Percentiles rank a stretch among this genome's conserved stretches.
phyloP scores from a whole-genome alignment of 2,888 invertebrate species.

The Ectemnius lituratus region DNA sequence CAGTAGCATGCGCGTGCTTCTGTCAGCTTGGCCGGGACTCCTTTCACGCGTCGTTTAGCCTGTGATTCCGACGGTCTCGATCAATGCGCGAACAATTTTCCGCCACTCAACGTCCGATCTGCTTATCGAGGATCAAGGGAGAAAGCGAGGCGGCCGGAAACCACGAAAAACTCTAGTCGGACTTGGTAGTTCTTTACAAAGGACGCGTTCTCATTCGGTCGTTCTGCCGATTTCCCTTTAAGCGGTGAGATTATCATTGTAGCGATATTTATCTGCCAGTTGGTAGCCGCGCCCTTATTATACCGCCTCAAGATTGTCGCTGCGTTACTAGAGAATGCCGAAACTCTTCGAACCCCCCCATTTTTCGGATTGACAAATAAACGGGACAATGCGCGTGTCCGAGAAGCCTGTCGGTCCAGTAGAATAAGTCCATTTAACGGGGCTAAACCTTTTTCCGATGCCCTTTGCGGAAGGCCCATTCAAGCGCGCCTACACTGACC shows the following conservation, averaged over 20 bases:
- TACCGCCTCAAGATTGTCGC: conserved; percentile 33
- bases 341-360: conserved; percentile 21
- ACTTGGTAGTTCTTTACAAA: too few species aligned
- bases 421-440: conserved; percentile 62
- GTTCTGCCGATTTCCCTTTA: conserved; percentile 33
- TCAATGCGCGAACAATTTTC: conserved; percentile 65
- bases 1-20: conserved; percentile 28
- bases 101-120: conserved; percentile 66
- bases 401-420: conserved; percentile 32
- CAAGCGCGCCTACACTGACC: background rate
- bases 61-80: conserved; percentile 41
- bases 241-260: conserved; percentile 70
- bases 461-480: background rate
- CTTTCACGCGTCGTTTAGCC: conserved; percentile 52
- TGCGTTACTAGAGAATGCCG: conserved; percentile 47
- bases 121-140: conserved; percentile 40
- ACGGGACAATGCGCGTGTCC: conserved; percentile 56
- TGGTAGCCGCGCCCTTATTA: conserved; percentile 39
- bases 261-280: conserved; percentile 71
- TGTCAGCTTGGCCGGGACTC: conserved; percentile 14
- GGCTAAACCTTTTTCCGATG: conserved; percentile 41
- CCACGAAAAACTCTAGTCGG: conserved; percentile 33
- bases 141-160: conserved; percentile 35
- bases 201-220: too few species aligned
- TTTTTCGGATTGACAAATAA: conserved; percentile 61